phyloP scores from a whole-genome alignment of 2,113 vertebrate genomes.

The Canis aureus region DNA sequence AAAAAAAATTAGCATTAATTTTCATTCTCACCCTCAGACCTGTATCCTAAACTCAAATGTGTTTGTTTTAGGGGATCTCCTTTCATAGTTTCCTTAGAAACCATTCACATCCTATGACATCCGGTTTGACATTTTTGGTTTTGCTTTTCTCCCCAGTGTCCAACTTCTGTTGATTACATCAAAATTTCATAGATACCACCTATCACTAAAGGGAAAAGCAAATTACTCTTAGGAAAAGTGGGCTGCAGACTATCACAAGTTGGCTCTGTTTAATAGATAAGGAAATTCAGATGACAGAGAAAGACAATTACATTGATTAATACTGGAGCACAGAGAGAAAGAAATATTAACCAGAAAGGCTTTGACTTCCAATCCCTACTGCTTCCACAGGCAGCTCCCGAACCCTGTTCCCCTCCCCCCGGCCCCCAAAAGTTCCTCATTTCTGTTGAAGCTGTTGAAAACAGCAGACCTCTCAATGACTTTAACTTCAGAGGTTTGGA shows the following conservation, averaged over 20 bases:
- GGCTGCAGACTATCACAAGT: not conserved
- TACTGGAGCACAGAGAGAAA: not conserved
- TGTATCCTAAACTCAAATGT: not conserved
- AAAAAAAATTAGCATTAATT: not conserved
- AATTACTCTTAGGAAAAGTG: conserved; percentile 6
- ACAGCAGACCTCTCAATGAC: conserved; percentile 38
- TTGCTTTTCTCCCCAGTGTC: not conserved
- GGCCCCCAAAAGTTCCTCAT: not conserved
- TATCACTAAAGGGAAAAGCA: not conserved
- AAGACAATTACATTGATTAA: conserved; percentile 47
- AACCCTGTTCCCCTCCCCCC: too few species aligned
- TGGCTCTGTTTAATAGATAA: conserved; percentile 66
- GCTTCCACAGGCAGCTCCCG: not conserved
- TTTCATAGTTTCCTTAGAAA: not conserved
- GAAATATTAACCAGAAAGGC: conserved; percentile 40
- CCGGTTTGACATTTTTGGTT: not conserved
- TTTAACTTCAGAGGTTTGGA: conserved; percentile 12
- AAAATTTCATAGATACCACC: not conserved
- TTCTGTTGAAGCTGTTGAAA: not conserved
- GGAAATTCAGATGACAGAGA: conserved; percentile 51
- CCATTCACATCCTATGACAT: not conserved
- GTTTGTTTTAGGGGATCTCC: not conserved
- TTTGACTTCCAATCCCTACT: not conserved
- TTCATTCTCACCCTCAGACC: not conserved
- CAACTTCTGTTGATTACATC: not conserved